Evolutionary conservation across 2,113 vertebrate genomes (phyloP), one percentile per base, ranked within the genome.

Genomic region (Pelecanus crispus): DNA sequence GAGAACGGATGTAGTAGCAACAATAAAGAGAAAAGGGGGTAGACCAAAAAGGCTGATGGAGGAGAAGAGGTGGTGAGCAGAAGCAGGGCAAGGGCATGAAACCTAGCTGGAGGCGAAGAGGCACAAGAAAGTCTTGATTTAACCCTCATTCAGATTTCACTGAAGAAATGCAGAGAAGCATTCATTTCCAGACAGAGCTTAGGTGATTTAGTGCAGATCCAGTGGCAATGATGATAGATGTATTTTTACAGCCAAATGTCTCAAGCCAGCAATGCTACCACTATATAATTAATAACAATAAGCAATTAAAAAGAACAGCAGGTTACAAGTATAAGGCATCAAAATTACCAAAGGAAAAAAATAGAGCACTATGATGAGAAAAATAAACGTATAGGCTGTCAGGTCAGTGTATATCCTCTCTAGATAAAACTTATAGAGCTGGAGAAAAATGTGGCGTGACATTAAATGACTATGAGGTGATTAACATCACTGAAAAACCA

Each of bases 231-330:
- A 96, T 96, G 94, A 97, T 88, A 97, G 96, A 97, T 97, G 95
- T 79, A 96, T 97, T 97, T 95, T 96, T 94, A 93, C 61, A 97
- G 97, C 90, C 97, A 98, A 97, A 93, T 92, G 94, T 97, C 94
- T 97, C 86, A 94, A 95, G 96, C 91, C 97, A 97, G 97, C 80
- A 44, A 95, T 32, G 53, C 94, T 97, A 92, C 88, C 71, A 63
- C 95, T 95, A 88, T 97, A 97, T 97, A 97, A 98, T 97, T 98
- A 97, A 97, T 98, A 98, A 97, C 96, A 98, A 98, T 97, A 98
- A 97, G 92, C 96, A 98, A 98, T 98, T 98, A 98, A 98, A 98
- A 96, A 94, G 93, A 98, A 97, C 95, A 97, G 96, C 93, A 94
- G 95, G 94, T 97, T 97, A 97, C 96, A 97, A 92, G 93, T 88